Base-by-base conservation (phyloP, 2,113 vertebrate species). In the Vidua chalybeata region DNA sequence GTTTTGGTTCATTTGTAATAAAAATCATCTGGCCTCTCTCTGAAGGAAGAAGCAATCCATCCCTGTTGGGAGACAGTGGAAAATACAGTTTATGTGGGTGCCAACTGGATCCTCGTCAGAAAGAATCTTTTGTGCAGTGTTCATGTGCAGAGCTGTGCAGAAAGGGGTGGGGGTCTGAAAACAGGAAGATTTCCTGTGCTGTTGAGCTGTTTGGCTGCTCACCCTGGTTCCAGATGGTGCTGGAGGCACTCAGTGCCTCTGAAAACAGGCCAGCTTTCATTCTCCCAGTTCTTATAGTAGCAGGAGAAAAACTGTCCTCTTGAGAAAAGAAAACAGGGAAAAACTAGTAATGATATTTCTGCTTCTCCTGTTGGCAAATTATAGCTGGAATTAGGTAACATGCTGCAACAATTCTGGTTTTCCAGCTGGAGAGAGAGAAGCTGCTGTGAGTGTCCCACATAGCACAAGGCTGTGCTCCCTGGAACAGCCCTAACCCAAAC, bases 1-100 rank as follows among this genome's bases (percentile, higher is more conserved):
- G 79, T 67, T 96, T 96, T 94, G 84, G 84, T 96, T 91, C 93
- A 48, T 77, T 94, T 91, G 74, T 90, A 96, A 96, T 94, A 93
- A 95, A 93, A 93, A 61, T 96, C 67, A 90, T 95, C 93, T 95
- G 84, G 87, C 82, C 68, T 88, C 75, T 68, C 84, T 95, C 94
- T 59, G 82, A 78, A 93, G 90, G 85, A 90, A 84, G 74, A 94
- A 11, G 56, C 79, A 96, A 95, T 95, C 72, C 82, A 81, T 96
- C 82, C 78, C 82, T 71, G 33, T 26, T 14, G 82, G 84, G 64
- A 96, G 78, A 93, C 75, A 81, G 75, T 9, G 77, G 82, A 91
- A 91, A 96, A 93, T 55, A 26, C 3, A 66, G 90, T 86, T 95
- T 67, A 93, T 88, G 90, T 80, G 72, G 56, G 48, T 81, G 93